These are phyloP conservation scores for Calephelis virginiensis DNA, from an alignment of 1,140 invertebrate genomes.

Conservation along the genomic window DNA sequence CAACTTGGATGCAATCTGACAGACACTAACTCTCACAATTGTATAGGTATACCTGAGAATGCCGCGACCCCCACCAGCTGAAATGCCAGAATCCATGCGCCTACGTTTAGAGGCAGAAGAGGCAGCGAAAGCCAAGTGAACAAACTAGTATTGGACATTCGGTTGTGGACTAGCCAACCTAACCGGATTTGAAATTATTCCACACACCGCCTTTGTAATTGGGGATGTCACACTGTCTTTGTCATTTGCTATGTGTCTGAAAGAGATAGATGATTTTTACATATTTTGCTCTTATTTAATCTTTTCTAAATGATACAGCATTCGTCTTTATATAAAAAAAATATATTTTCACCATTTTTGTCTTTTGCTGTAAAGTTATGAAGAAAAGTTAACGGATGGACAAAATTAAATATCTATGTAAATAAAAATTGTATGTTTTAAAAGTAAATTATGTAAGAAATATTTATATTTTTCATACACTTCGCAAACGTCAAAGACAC, in stretches of 20 bases:
- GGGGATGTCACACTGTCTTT: slow-evolving; percentile 6
- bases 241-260: not conserved
- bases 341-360: no score
- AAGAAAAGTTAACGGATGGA: no score
- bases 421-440: no score
- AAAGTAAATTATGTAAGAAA: no score
- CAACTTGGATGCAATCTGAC: not conserved
- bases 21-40: not conserved
- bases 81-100: slow-evolving; percentile 98
- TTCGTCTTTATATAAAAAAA: no score
- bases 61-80: slow-evolving; percentile 98
- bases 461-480: no score
- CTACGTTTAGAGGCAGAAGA: slow-evolving; percentile 85
- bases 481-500: no score
- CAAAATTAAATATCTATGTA: no score
- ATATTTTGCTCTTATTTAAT: not conserved
- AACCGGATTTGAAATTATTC: slow-evolving; percentile 17
- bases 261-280: not conserved
- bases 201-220: slow-evolving; percentile 10
- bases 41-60: slow-evolving; percentile 85
- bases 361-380: no score
- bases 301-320: not conserved
- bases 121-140: slow-evolving; percentile 57
- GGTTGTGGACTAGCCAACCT: slow-evolving; percentile 14
- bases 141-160: slow-evolving; percentile 11